These are phyloP conservation scores for Orussus abietinus DNA, from an alignment of 1,140 invertebrate species.

Conservation along the genomic window DNA sequence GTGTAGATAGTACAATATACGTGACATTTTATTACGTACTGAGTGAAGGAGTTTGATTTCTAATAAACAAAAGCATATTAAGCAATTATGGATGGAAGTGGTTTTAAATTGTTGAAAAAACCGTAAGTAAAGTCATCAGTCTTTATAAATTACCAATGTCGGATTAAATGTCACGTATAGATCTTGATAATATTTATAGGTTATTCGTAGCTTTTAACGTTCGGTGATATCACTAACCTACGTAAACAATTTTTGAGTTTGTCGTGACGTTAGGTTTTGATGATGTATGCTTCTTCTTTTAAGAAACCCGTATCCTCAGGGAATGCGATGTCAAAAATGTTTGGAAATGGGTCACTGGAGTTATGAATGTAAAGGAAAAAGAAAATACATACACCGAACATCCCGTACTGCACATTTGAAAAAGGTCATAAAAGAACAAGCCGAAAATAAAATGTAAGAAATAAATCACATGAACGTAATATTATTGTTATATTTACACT, in stretches of 20 bases:
- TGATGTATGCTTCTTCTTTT: slow-evolving; percentile 10
- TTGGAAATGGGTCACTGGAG: slow-evolving; percentile 89
- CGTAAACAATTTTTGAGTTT: too few relatives aligned
- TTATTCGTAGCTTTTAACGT: too few relatives aligned
- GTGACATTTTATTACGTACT: not conserved
- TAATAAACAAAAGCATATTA: not conserved
- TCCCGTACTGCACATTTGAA: slow-evolving; percentile 78
- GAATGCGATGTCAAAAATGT: slow-evolving; percentile 85
- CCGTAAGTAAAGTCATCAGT: slow-evolving; percentile 27
- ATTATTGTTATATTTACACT: too few relatives aligned
- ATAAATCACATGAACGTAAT: too few relatives aligned
- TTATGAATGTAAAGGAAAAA: slow-evolving; percentile 86
- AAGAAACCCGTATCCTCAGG: slow-evolving; percentile 59
- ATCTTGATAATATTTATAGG: not conserved
- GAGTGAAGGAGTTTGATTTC: not conserved
- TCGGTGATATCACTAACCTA: too few relatives aligned
- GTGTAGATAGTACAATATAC: too few relatives aligned
- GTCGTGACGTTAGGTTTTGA: too few relatives aligned
- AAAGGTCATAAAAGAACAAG: slow-evolving; percentile 63
- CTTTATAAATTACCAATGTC: not conserved
- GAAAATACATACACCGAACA: slow-evolving; percentile 78
- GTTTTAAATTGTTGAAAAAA: slow-evolving; percentile 34
- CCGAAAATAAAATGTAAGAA: slow-evolving; percentile 39
- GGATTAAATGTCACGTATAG: not conserved
- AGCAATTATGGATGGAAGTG: slow-evolving; percentile 16